phyloP scores from a whole-genome alignment of 2,797 vertebrate genomes.

The Hafferia zeledoni region DNA sequence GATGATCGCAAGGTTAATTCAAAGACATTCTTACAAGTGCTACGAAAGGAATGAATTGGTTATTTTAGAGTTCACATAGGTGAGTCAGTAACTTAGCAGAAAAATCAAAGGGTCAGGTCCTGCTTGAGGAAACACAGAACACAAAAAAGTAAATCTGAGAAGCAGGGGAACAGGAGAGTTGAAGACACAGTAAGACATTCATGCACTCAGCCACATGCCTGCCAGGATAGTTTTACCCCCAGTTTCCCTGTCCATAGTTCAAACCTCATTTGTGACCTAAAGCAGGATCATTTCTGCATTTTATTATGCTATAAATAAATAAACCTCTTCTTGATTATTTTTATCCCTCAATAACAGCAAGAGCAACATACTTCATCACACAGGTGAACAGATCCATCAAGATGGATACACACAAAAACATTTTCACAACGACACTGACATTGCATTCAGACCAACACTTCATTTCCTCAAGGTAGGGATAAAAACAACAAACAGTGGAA shows the following conservation, averaged over 20 bases:
- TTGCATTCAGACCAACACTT: background rate
- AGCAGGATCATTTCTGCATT: background rate
- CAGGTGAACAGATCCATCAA: background rate
- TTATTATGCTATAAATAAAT: background rate
- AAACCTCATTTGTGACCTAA: background rate
- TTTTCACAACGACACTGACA: background rate
- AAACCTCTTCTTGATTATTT: background rate
- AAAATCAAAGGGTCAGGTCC: slow-evolving; percentile 12
- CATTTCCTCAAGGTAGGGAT: background rate
- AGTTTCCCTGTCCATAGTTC: background rate
- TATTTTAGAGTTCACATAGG: background rate
- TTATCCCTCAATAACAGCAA: background rate
- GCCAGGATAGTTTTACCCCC: background rate
- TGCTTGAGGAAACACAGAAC: background rate
- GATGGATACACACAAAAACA: background rate
- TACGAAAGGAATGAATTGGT: background rate
- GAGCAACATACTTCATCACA: background rate
- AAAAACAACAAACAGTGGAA: background rate
- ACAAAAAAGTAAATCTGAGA: background rate
- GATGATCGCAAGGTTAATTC: background rate
- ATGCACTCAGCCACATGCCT: background rate
- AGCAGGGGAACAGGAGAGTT: background rate
- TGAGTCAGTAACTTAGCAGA: slow-evolving; percentile 28
- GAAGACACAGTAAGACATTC: background rate
- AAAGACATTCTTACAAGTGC: background rate